phyloP scores from a whole-genome alignment of 1,140 invertebrate genomes.

The Drosophila subpulchrella region DNA sequence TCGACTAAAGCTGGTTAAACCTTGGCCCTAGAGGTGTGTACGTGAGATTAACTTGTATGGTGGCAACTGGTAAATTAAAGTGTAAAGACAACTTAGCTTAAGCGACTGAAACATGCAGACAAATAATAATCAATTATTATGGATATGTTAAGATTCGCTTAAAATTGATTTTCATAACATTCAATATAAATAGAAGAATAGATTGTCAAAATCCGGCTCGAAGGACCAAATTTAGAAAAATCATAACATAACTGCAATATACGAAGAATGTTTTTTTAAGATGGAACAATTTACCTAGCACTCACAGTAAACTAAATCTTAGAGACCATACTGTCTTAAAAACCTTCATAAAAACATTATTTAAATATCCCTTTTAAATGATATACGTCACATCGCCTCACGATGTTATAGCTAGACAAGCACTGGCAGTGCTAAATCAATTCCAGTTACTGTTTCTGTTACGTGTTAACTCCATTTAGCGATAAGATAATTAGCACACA shows the following conservation, averaged over 20 bases:
- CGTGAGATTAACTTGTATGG: conserved; percentile 32
- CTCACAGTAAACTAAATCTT: too few species aligned
- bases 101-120: neutral
- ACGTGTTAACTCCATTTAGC: conserved; percentile 68
- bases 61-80: conserved; percentile 26
- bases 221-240: neutral
- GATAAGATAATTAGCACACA: conserved; percentile 80
- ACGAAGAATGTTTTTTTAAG: too few species aligned
- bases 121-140: neutral
- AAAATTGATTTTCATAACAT: neutral
- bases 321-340: too few species aligned
- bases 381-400: neutral
- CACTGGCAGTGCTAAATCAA: conserved; percentile 32
- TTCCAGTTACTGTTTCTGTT: conserved; percentile 43
- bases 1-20: conserved; percentile 23
- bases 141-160: neutral
- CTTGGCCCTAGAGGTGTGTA: conserved; percentile 37
- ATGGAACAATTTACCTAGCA: too few species aligned
- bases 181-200: too few species aligned
- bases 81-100: neutral
- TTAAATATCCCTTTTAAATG: neutral
- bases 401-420: conserved; percentile 9
- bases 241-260: too few species aligned
- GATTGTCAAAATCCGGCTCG: neutral
- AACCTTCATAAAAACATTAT: neutral